Conservation (phyloP, 2,797 vertebrate genomes). For the Sebastes steindachneri region DNA sequence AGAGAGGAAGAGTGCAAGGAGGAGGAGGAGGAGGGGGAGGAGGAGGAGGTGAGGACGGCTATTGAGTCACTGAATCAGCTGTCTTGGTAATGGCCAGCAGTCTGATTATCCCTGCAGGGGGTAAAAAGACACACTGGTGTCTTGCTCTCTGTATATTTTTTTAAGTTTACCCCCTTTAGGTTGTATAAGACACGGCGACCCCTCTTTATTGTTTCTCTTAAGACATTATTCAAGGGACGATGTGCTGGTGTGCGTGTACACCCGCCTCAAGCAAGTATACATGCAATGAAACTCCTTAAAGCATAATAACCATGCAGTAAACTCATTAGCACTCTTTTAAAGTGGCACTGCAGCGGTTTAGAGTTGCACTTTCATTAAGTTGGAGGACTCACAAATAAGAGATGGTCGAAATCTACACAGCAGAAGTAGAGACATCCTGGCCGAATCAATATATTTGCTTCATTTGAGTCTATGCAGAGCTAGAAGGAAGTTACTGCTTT, state of each 20-base stretch:
- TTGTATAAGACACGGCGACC: not conserved
- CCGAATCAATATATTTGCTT: too few species aligned
- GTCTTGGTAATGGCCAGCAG: slow-evolving; percentile 84
- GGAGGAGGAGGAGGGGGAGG: slow-evolving; percentile 20
- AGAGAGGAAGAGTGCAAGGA: slow-evolving; percentile 43
- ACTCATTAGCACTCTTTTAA: slow-evolving; percentile 10
- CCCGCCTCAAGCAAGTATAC: slow-evolving; percentile 4
- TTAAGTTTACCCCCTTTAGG: slow-evolving; percentile 37
- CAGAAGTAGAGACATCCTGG: not conserved
- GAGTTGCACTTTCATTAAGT: slow-evolving; percentile 1
- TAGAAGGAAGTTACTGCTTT: too few species aligned
- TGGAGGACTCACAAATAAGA: slow-evolving; percentile 1
- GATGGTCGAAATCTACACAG: not conserved
- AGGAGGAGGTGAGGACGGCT: slow-evolving; percentile 34
- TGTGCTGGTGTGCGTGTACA: not conserved
- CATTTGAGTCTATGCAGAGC: too few species aligned
- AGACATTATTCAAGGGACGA: not conserved
- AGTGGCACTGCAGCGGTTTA: slow-evolving; percentile 5
- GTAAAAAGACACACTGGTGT: slow-evolving; percentile 45
- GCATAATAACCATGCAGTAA: slow-evolving; percentile 7
- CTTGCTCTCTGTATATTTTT: slow-evolving; percentile 8
- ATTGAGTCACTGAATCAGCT: slow-evolving; percentile 91
- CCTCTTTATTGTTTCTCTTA: slow-evolving; percentile 2
- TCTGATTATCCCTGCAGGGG: slow-evolving; percentile 67
- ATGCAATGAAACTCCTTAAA: slow-evolving; percentile 8